Evolutionary conservation across 1,140 invertebrate species (phyloP).

Genomic region (Proales similis): DNA sequence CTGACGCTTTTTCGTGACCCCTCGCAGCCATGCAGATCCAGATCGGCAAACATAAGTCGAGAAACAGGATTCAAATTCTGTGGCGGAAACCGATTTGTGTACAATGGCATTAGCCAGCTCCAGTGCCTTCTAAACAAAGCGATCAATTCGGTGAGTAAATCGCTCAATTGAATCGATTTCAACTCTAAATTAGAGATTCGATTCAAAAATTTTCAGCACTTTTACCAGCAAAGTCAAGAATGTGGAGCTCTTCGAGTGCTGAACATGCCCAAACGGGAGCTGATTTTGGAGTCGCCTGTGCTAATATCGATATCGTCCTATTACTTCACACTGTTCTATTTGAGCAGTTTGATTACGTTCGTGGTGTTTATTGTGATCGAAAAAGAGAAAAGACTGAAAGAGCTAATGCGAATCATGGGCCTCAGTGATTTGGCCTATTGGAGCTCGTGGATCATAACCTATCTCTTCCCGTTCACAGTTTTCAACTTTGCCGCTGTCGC

Average conservation of each 20-base stretch:
- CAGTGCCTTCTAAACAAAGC: neutral
- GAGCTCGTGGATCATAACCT: slow-evolving; percentile 44
- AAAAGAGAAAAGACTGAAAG: slow-evolving; percentile 77
- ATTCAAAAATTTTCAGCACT: no score
- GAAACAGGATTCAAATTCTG: neutral
- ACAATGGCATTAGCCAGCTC: neutral
- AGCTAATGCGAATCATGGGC: slow-evolving; percentile 82
- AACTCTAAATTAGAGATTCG: no score
- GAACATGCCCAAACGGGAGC: slow-evolving; percentile 18
- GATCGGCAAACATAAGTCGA: neutral
- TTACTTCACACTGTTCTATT: slow-evolving; percentile 25
- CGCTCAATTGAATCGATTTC: no score
- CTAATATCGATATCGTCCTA: slow-evolving; percentile 5
- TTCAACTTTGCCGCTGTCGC: slow-evolving; percentile 62
- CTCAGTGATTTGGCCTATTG: slow-evolving; percentile 73
- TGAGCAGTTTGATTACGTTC: slow-evolving; percentile 45
- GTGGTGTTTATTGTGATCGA: slow-evolving; percentile 73
- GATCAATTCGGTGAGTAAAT: slow-evolving; percentile 22
- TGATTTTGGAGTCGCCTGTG: slow-evolving; percentile 1
- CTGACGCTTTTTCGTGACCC: neutral
- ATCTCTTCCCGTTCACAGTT: slow-evolving; percentile 19
- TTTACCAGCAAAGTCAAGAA: no score
- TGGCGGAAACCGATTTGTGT: slow-evolving; percentile 13
- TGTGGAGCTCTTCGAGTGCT: no score
- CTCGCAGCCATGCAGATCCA: no score